Base-by-base conservation (phyloP, 53 echinoderm and acorn worm genomes). In the Antedon mediterranea region DNA sequence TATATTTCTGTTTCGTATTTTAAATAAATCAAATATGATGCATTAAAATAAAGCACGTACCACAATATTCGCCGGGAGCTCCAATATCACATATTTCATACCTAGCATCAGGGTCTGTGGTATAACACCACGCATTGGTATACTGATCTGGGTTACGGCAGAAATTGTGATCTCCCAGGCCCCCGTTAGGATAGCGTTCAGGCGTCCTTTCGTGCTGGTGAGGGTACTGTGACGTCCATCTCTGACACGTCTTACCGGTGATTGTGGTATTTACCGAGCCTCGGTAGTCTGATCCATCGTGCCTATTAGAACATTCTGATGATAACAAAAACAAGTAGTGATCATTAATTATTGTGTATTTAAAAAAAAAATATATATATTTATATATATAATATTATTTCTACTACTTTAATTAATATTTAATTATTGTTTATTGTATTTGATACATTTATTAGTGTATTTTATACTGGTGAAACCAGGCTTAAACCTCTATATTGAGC, bases 151-250 rank as follows among this genome's bases (percentile, higher is more conserved):
- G 57, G 29, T 90, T 98, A 28, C 98, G 82, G 79, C 98, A 98
- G 81, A 90, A 91, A 77, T 98, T 98, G 75, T 98, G 98, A 33
- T 98, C 88, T 2, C 98, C 98, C 0, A 98, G 80, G 15, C 90
- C 87, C 18, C 78, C 75, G 18, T 84, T 71, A 0, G 92, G 90
- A 76, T 84, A 88, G 37, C 81, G 83, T 28, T 78, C 83, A 0
- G 88, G 85, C 27, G 86, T 84, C 74, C 88, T 85, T 14, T 18
- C 73, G 73, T 90, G 98, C 0, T 1, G 0, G 41, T 98, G 98
- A 32, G 98, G 98, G 7, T 43, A 80, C 84, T 90, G 91, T 4
- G 41, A 77, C 23, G 77, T 86, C 98, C 98, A 98, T 0, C 73
- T 72, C 33, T 98, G 98, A 76, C 98, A 98, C 32, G 77, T 34